Percentiles rank a stretch among this genome's conserved stretches.
These are phyloP conservation scores for Tridacna crocea DNA, from an alignment of 2,888 invertebrate genomes.

Conservation along the genomic window DNA sequence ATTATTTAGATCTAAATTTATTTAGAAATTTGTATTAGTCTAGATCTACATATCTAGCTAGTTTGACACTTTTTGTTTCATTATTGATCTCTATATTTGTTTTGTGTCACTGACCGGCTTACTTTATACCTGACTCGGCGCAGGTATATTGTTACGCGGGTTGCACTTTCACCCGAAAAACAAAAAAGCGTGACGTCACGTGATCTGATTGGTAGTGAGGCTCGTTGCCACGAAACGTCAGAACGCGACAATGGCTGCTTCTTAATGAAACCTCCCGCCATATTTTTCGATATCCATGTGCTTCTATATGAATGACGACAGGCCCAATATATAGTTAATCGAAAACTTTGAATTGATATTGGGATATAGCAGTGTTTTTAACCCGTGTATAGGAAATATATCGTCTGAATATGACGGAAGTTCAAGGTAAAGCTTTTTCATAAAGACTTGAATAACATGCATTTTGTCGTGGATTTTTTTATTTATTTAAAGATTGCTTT, in stretches of 20 bases:
- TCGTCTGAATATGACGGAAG: constrained; percentile 2
- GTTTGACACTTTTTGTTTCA: too few relatives aligned
- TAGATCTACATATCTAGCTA: too few relatives aligned
- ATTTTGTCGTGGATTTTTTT: background rate
- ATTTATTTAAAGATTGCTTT: background rate
- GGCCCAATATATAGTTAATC: background rate
- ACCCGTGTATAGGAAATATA: background rate
- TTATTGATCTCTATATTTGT: too few relatives aligned
- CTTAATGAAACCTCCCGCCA: constrained; percentile 24
- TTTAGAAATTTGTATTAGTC: too few relatives aligned
- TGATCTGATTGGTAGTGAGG: constrained; percentile 46
- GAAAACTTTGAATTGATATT: background rate
- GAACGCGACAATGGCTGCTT: constrained; percentile 35
- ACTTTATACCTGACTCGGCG: background rate
- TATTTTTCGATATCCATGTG: constrained; percentile 22
- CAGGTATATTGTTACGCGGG: constrained; percentile 11
- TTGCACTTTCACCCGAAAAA: constrained; percentile 56
- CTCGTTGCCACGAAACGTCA: constrained; percentile 53
- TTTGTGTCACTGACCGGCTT: too few relatives aligned
- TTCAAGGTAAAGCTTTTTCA: too few relatives aligned
- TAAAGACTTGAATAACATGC: background rate
- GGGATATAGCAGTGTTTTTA: background rate
- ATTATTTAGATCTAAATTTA: too few relatives aligned
- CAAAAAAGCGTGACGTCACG: constrained; percentile 53
- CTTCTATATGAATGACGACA: constrained; percentile 5